A percentile compares a stretch with the other conserved stretches of the same genome.
These are phyloP conservation scores for Osmoderma eremita DNA, from an alignment of 2,888 invertebrate genomes.

Conservation along the genomic window DNA sequence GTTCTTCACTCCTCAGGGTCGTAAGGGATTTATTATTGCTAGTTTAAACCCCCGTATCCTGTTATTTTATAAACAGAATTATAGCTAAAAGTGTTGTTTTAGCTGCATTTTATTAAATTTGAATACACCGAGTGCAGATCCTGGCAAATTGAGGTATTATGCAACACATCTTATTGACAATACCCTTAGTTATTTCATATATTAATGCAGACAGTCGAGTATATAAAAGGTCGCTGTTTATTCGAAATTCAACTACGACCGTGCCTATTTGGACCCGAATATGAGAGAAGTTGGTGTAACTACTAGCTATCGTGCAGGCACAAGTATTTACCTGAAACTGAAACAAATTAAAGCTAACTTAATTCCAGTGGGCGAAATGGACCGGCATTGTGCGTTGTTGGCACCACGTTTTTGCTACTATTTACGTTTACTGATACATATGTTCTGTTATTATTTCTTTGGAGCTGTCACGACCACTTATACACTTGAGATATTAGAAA, in stretches of 20 bases:
- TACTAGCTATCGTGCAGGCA: slow-evolving; percentile 33
- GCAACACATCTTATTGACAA: slow-evolving; percentile 7
- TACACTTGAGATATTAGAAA: slow-evolving; percentile 14
- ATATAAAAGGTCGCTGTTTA: neutral
- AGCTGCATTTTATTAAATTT: slow-evolving; percentile 6
- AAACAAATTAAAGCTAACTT: slow-evolving; percentile 42
- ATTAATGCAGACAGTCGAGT: slow-evolving; percentile 4
- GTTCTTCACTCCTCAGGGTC: too few species aligned
- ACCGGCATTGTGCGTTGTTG: neutral
- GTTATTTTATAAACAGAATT: too few species aligned
- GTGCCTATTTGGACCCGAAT: neutral
- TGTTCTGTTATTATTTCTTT: slow-evolving; percentile 21
- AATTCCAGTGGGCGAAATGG: slow-evolving; percentile 30
- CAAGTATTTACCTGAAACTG: slow-evolving; percentile 41
- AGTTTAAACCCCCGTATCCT: too few species aligned
- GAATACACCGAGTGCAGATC: slow-evolving; percentile 12
- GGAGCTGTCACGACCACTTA: slow-evolving; percentile 19
- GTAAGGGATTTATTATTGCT: too few species aligned
- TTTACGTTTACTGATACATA: neutral
- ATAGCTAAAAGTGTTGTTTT: too few species aligned
- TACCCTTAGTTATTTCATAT: neutral
- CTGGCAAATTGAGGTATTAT: slow-evolving; percentile 8
- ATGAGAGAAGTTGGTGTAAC: slow-evolving; percentile 36
- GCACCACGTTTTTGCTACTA: neutral
- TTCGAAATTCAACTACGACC: neutral